These are phyloP conservation scores for Kryptolebias marmoratus DNA, from an alignment of 2,113 vertebrate species.

Conservation along the genomic window DNA sequence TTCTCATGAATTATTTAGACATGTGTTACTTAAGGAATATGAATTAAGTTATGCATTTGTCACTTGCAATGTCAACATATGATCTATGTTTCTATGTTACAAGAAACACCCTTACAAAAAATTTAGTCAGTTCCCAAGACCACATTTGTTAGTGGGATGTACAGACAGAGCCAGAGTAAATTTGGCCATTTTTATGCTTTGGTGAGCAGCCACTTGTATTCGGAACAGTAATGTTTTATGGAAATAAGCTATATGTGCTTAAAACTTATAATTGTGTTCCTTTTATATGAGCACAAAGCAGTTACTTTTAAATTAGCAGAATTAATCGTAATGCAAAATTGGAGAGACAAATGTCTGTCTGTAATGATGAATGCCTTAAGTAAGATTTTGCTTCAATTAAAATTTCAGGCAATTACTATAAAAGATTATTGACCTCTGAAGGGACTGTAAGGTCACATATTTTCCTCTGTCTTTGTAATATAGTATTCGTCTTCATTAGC, in stretches of 20 bases:
- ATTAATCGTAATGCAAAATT: constrained; percentile 84
- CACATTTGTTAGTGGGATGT: constrained; percentile 58
- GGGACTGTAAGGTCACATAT: constrained; percentile 85
- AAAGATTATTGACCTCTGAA: constrained; percentile 87
- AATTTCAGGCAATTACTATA: constrained; percentile 87
- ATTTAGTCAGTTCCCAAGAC: constrained; percentile 49
- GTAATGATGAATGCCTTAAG: constrained; percentile 78
- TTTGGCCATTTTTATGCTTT: constrained; percentile 76
- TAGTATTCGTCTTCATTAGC: constrained; percentile 90
- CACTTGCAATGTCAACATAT: too few species aligned
- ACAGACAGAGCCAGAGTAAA: constrained; percentile 61
- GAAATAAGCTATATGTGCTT: constrained; percentile 86
- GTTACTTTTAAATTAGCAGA: constrained; percentile 84
- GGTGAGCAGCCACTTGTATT: constrained; percentile 80
- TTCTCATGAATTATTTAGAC: constrained; percentile 51
- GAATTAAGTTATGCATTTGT: constrained; percentile 15
- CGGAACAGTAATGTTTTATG: constrained; percentile 83
- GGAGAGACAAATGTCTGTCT: constrained; percentile 72
- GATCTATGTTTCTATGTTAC: background rate
- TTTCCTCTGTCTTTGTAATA: constrained; percentile 85
- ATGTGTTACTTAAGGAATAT: constrained; percentile 23
- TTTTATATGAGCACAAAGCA: constrained; percentile 81
- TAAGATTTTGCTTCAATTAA: constrained; percentile 88
- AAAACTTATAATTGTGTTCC: constrained; percentile 86
- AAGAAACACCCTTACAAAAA: constrained; percentile 34